Conservation (phyloP, 2,113 vertebrate genomes). For the Xyrauchen texanus region DNA sequence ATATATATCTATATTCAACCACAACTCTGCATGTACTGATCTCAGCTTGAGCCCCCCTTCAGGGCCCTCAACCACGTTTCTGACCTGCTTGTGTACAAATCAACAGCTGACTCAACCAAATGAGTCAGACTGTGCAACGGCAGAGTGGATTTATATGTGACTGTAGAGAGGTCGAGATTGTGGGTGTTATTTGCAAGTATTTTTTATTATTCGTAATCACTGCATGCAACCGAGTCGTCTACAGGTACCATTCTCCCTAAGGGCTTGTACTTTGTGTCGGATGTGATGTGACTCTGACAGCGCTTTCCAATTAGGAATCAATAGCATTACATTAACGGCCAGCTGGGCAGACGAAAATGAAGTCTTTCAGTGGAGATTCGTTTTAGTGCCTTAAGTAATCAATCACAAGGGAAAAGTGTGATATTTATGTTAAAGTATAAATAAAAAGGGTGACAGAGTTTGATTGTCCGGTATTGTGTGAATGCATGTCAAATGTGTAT, state of each 20-base stretch:
- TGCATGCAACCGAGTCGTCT: not conserved
- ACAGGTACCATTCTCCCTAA: not conserved
- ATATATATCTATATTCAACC: too few species aligned
- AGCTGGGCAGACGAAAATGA: slow-evolving; percentile 2
- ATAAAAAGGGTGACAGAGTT: not conserved
- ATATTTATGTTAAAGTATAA: not conserved
- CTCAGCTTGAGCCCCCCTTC: not conserved
- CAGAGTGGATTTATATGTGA: not conserved
- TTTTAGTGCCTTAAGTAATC: not conserved
- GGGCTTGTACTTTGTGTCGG: not conserved
- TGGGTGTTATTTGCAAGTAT: slow-evolving; percentile 14
- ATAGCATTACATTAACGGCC: slow-evolving; percentile 15
- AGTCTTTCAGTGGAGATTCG: not conserved
- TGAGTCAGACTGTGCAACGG: slow-evolving; percentile 14
- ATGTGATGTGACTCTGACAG: slow-evolving; percentile 1
- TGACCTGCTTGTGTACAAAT: slow-evolving; percentile 15
- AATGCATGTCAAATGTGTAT: too few species aligned
- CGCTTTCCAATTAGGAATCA: slow-evolving; percentile 31
- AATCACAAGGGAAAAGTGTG: not conserved
- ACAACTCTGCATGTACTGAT: not conserved
- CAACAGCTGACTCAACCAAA: slow-evolving; percentile 16
- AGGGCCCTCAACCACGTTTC: not conserved
- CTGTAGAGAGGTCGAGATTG: slow-evolving; percentile 14
- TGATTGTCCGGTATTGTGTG: not conserved
- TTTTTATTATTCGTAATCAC: slow-evolving; percentile 19